These are phyloP conservation scores for Acanthisitta chloris DNA, from an alignment of 2,113 vertebrate species.

Conservation along the genomic window DNA sequence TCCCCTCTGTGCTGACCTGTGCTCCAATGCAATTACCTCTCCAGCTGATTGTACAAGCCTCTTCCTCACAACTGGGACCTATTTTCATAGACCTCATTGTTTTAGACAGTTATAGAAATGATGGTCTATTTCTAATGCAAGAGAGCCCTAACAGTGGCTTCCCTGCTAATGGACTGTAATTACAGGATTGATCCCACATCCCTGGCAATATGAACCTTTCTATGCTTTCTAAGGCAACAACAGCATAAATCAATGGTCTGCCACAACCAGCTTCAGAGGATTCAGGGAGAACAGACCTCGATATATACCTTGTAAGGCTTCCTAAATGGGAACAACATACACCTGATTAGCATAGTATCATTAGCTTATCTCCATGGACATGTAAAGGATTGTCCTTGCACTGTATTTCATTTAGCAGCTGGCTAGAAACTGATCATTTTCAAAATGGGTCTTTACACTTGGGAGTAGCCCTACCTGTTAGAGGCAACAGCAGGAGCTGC, in stretches of 20 bases:
- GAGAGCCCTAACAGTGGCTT: conserved; percentile 20
- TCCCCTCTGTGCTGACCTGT: conserved; percentile 7
- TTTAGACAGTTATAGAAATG: conserved; percentile 49
- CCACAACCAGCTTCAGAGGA: background rate
- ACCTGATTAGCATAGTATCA: conserved; percentile 5
- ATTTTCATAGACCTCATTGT: conserved; percentile 44
- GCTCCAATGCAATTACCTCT: conserved; percentile 23
- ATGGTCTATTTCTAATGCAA: conserved; percentile 57
- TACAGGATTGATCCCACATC: conserved; percentile 59
- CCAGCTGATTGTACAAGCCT: background rate
- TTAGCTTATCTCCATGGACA: background rate
- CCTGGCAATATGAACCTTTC: conserved; percentile 27
- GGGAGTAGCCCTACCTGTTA: background rate
- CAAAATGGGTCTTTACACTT: conserved; percentile 19
- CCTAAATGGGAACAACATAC: background rate
- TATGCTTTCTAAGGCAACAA: conserved; percentile 35
- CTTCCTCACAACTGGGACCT: conserved; percentile 33
- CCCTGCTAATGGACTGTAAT: conserved; percentile 59
- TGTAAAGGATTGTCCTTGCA: background rate
- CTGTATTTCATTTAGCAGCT: conserved; percentile 40
- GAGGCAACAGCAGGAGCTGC: background rate
- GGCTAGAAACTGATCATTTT: conserved; percentile 38
- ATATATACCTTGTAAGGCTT: background rate
- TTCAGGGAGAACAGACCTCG: conserved; percentile 2
- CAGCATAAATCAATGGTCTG: conserved; percentile 44